Base-by-base conservation (phyloP, 1,140 invertebrate genomes). In the Episyrphus balteatus region DNA sequence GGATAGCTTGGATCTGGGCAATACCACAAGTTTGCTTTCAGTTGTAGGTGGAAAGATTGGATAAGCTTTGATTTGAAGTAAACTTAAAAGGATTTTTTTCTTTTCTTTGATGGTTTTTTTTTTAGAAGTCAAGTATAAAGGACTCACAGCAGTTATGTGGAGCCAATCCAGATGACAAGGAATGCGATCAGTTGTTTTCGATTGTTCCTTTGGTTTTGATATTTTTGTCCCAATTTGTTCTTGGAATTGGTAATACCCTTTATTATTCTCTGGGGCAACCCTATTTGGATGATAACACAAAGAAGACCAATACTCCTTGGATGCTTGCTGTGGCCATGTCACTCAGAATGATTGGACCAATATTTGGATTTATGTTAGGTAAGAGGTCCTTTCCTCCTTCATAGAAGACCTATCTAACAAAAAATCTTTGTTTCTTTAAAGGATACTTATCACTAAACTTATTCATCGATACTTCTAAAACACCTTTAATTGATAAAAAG, bases 201-300 rank as follows among this genome's bases (percentile, higher is more conserved):
- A 51, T 75, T 7, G 52, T 77, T 13, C 79, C 81, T 0, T 62
- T 81, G n/a, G 52, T 83, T 6, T 57, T 83, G 1, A 74, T 83
- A 42, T 84, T 84, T 49, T 51, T 81, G 17, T 82, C 81, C 0
- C 80, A 83, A 58, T 83, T 83, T 54, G 74, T 83, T 34, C 69
- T 81, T 15, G 81, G 82, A 11, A 80, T 84, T 46, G 81, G 81
- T 15, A 79, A 79, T 17, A 81, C 81, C 0, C 56, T 83, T 15
- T 83, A 82, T 59, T 82, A 79, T 58, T 75, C 77, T 2, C 61
- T 84, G 14, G 81, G 82, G 2, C 77, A 81, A 51, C 78, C 81
- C 2, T 84, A 83, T 54, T 55, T 84, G 43, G 82, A 84, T 57
- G 82, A 84, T 48, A 83, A 83, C 51, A 78, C 79, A 0, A 79